Evolutionary conservation across 2,797 vertebrate genomes (phyloP).

Genomic region (Typhlichthys eigenmanni): DNA sequence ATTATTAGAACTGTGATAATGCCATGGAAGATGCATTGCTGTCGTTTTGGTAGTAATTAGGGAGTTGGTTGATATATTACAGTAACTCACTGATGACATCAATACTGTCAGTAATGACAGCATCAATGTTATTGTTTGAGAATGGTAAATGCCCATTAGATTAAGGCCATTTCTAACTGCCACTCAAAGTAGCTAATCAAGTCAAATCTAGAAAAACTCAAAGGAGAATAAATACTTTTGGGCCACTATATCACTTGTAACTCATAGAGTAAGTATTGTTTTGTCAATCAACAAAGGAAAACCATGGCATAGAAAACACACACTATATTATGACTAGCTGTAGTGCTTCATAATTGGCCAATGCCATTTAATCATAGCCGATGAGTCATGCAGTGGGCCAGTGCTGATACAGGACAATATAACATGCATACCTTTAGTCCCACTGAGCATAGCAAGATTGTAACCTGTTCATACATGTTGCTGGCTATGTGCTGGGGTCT

Average conservation of each 20-base stretch:
- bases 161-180: no score
- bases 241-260: background rate
- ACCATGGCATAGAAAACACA: background rate
- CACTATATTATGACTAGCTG: background rate
- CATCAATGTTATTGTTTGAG: no score
- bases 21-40: no score
- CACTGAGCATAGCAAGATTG: no score
- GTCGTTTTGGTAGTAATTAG: no score
- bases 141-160: no score
- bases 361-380: constrained; percentile 33
- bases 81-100: no score
- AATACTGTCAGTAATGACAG: no score
- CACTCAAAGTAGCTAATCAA: background rate
- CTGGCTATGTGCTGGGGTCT: no score
- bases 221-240: background rate
- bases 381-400: constrained; percentile 51
- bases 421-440: background rate
- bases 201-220: no score
- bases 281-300: constrained; percentile 16
- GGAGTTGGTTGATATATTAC: no score
- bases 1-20: background rate
- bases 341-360: background rate
- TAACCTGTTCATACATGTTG: no score
- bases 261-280: background rate
- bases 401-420: constrained; percentile 12